Conservation (phyloP, 2,797 vertebrate genomes). For the Adelosebastes latens region DNA sequence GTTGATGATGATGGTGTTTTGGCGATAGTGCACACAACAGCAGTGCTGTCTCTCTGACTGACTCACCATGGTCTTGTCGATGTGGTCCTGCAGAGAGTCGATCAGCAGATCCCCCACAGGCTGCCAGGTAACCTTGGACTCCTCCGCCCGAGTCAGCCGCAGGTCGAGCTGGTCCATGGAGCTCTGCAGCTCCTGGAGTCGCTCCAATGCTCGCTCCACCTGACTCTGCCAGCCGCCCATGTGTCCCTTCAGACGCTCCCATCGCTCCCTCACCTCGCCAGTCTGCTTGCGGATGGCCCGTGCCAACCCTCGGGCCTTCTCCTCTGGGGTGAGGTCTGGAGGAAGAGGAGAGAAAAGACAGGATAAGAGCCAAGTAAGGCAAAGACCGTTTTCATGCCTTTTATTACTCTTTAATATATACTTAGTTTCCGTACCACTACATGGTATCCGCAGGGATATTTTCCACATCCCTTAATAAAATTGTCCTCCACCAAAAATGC, state of each 20-base stretch:
- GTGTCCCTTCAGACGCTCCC: conserved; percentile 90
- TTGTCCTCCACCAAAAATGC: background rate
- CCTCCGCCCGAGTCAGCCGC: conserved; percentile 88
- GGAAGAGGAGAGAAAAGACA: background rate
- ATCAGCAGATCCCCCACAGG: conserved; percentile 94
- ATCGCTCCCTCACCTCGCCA: conserved; percentile 91
- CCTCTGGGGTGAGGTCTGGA: conserved; percentile 91
- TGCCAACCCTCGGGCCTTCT: conserved; percentile 91
- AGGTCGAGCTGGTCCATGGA: conserved; percentile 95
- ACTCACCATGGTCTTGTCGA: conserved; percentile 91
- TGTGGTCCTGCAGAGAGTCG: conserved; percentile 95
- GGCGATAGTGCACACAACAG: background rate
- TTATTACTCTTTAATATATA: background rate
- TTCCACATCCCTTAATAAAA: background rate
- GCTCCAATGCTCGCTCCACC: conserved; percentile 92
- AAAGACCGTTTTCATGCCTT: background rate
- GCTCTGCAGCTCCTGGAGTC: conserved; percentile 92
- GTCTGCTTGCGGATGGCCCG: conserved; percentile 96
- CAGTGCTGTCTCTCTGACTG: conserved; percentile 48
- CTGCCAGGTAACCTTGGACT: conserved; percentile 89
- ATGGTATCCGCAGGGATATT: background rate
- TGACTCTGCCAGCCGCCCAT: conserved; percentile 91
- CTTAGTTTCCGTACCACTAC: background rate
- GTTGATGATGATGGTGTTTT: background rate
- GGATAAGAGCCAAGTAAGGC: background rate